Base-by-base conservation (phyloP, 2,113 vertebrate genomes). In the Cyprinus carpio region DNA sequence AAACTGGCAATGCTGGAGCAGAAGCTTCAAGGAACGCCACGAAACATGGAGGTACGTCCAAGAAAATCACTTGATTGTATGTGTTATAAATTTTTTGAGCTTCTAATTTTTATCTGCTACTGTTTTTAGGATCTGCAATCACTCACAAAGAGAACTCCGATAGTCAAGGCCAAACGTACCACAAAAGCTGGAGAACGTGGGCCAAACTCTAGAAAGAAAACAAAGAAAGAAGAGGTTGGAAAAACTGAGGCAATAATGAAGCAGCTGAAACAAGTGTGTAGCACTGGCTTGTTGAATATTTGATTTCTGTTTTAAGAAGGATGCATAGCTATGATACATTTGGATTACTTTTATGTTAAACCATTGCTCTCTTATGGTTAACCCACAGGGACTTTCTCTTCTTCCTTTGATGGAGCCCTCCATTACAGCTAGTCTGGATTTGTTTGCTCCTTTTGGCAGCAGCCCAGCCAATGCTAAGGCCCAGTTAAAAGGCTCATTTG, bases 371-470 rank as follows among this genome's bases (percentile, higher is more conserved):
- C 20, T 15, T 79, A 31, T 40, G 51, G 92, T 83, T 69, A 20
- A 76, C 67, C 27, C 82, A 12, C 6, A 99, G 97, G 97, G 99
- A 87, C 96, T 99, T 84, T 98, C 98, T 20, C 91, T 99, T 87
- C 94, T 99, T 87, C 98, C 98, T 0, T 92, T 99, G 87, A 96
- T 97, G 40, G 98, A 99, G 86, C 98, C 98, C 0, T 96, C 96
- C 65, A 98, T 99, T 90, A 96, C 96, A 0, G 95, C 97, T 91
- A 99, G 97, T 85, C 95, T 98, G 92, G 97, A 96, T 94, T 94
- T 98, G 67, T 98, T 99, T 76, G 94, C 97, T 0, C 98, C 98
- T 29, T 99, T 99, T 6, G 98, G 98, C 87, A 99, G 98, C 93
- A 97, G 96, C 89, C 95, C 96, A 7, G 88, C 96, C 89, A 96